A percentile compares a stretch with the other conserved stretches of the same genome.
phyloP scores from a whole-genome alignment of 2,888 invertebrate species.

The Syrista parreyssii region DNA sequence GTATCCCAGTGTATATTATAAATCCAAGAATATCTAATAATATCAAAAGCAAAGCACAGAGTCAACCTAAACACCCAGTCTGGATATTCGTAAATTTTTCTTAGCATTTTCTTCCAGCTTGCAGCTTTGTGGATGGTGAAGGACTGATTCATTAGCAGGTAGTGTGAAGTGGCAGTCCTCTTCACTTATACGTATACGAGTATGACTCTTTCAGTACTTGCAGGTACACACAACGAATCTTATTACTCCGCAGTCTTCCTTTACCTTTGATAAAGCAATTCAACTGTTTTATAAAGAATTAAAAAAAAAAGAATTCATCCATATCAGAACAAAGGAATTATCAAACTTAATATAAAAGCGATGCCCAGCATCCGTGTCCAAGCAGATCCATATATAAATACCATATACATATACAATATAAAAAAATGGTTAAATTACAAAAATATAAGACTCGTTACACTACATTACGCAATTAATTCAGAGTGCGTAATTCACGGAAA shows the following conservation, averaged over 20 bases:
- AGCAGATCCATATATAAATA: not conserved
- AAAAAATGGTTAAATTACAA: not conserved
- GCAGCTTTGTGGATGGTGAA: conserved; percentile 9
- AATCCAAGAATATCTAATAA: not conserved
- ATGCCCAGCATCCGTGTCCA: not conserved
- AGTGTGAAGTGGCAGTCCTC: conserved; percentile 14
- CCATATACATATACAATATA: not conserved
- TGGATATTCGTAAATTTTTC: not conserved
- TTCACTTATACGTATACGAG: not conserved
- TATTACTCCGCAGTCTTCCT: not conserved
- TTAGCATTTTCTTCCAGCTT: not conserved
- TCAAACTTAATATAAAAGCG: not conserved
- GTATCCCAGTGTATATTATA: not conserved
- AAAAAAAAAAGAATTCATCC: not conserved
- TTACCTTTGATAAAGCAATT: not conserved
- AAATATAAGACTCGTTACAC: not conserved
- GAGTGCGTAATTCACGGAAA: not conserved
- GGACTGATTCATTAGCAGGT: conserved; percentile 23
- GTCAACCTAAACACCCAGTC: not conserved
- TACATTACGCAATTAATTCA: not conserved
- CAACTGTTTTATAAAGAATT: not conserved
- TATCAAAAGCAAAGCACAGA: not conserved
- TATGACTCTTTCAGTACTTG: not conserved
- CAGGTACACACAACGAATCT: not conserved
- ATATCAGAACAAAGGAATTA: not conserved